Base-by-base conservation (phyloP, 92 coral and sea anemone genomes). In the Anthopleura xanthogrammica region DNA sequence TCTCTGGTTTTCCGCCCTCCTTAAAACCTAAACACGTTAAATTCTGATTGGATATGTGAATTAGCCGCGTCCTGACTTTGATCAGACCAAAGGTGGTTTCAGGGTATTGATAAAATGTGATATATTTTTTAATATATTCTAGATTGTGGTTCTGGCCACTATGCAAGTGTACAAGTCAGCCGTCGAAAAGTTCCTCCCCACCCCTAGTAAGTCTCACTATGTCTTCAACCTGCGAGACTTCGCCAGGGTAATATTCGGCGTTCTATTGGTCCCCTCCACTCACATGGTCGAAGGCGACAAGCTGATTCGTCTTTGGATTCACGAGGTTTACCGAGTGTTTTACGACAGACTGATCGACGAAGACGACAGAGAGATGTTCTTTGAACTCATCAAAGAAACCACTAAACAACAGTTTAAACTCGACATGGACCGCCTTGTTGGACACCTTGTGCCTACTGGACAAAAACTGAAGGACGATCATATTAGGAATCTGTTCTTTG, bases 141-240 rank as follows among this genome's bases (percentile, higher is more conserved):
- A 97, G 99, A 89, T 97, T 55, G 90, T 97, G 71, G 95, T 97
- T 41, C 88, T 90, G 70, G 98, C 98, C 0, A 97, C 99, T 29
- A 90, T 97, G 93, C 92, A 91, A 83, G 97, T 97, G 46, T 97
- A 97, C 92, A 97, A 94, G 77, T 88, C 97, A 20, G 99, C 97
- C 6, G 99, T 97, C 62, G 98, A 97, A 57, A 95, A 94, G 73
- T 97, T 97, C 89, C 89, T 97, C 11, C 99, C 99, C 36, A 97
- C 99, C 29, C 99, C 99, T 40, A 97, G 98, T 72, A 97, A 97
- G 85, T 94, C 98, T 0, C 99, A 97, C 78, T 97, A 97, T 89
- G 99, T 97, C 89, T 97, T 97, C 91, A 97, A 97, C 93, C 85
- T 97, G 90, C 98, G 99, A 76, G 99, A 97, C 93, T 97, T 97